Conservation (phyloP, 2,797 vertebrate genomes). For the Falco cherrug region DNA sequence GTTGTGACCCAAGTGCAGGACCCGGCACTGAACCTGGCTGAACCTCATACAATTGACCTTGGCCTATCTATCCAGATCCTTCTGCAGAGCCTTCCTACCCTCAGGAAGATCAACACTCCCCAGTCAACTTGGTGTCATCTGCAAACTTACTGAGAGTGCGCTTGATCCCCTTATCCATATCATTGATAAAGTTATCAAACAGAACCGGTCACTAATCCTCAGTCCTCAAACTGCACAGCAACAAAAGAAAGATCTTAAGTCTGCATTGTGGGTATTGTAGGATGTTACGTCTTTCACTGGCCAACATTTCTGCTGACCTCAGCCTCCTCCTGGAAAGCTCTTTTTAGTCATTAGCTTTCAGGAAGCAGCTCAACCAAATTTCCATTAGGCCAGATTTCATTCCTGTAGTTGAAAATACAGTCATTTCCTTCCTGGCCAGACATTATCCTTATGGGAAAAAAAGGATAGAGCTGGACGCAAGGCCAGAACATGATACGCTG, state of each 20-base stretch:
- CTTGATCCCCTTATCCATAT: no score
- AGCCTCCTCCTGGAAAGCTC: not conserved
- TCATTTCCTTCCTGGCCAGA: constrained; percentile 58
- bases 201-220: not conserved
- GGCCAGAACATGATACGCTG: not conserved
- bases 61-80: no score
- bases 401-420: constrained; percentile 7
- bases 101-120: no score
- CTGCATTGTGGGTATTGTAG: fast-evolving
- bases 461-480: not conserved
- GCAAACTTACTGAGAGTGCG: no score
- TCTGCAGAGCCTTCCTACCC: no score
- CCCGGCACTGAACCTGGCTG: no score
- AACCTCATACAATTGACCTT: no score
- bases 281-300: not conserved
- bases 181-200: no score
- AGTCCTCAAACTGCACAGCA: not conserved
- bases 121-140: no score
- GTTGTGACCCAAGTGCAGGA: no score
- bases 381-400: constrained; percentile 22
- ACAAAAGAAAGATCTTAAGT: not conserved
- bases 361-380: constrained; percentile 21
- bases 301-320: not conserved
- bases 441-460: not conserved
- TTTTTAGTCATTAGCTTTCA: not conserved